Conservation (phyloP, 2,797 vertebrate genomes). For the Synanceia verrucosa region DNA sequence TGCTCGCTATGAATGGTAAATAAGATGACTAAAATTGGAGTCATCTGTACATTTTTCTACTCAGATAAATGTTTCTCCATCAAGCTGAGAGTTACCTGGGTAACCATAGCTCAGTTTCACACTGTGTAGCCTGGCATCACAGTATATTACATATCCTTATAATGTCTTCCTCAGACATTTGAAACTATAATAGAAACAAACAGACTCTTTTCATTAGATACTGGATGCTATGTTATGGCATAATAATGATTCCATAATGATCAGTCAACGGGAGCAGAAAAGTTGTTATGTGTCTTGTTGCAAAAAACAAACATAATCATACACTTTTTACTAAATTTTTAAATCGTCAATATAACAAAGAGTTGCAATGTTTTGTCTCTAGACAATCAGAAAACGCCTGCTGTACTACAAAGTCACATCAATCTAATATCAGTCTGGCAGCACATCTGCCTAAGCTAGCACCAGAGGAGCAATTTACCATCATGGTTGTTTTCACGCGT, state of each 20-base stretch:
- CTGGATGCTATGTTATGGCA: neutral
- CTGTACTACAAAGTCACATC: constrained; percentile 24
- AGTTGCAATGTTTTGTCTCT: neutral
- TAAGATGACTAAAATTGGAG: neutral
- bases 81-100: neutral
- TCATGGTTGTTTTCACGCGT: constrained; percentile 56
- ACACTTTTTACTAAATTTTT: neutral
- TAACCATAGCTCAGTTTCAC: neutral
- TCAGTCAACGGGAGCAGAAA: neutral
- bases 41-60: neutral
- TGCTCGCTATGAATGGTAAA: neutral
- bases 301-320: neutral
- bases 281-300: neutral
- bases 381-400: neutral
- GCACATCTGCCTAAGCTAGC: constrained; percentile 53
- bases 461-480: constrained; percentile 54
- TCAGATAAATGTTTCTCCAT: neutral
- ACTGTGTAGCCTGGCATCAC: neutral
- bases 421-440: constrained; percentile 45
- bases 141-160: constrained; percentile 11
- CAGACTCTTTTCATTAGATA: constrained; percentile 23
- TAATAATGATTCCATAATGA: neutral
- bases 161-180: constrained; percentile 18
- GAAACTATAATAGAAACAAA: constrained; percentile 23
- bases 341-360: neutral